phyloP scores from a whole-genome alignment of 2,113 vertebrate species.

The Bubo blakistoni region DNA sequence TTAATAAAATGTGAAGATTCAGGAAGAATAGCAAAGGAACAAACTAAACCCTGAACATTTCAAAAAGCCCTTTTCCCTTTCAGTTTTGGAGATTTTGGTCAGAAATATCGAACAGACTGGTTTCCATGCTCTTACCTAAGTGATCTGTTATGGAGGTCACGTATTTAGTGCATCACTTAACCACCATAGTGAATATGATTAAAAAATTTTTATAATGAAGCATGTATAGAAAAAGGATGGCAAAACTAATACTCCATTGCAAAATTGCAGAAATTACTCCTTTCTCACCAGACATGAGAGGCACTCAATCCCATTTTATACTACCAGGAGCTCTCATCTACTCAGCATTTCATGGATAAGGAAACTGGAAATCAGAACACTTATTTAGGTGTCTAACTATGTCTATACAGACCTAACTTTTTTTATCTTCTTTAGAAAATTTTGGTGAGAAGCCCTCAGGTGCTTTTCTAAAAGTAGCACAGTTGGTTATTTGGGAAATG shows the following conservation, averaged over 20 bases:
- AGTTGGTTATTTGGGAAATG: background rate
- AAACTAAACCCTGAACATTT: background rate
- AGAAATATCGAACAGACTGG: background rate
- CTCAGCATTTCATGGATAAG: background rate
- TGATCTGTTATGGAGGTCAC: background rate
- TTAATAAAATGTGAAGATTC: background rate
- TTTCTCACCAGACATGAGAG: background rate
- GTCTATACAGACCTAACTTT: background rate
- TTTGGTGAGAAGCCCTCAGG: background rate
- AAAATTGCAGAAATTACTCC: background rate
- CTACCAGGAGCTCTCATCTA: background rate
- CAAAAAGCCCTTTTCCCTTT: accelerated
- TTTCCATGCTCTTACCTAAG: background rate
- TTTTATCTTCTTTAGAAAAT: background rate
- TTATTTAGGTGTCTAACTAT: background rate
- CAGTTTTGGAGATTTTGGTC: background rate
- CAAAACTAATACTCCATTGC: background rate
- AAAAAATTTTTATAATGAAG: background rate
- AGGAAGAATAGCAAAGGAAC: background rate
- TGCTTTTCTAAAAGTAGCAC: background rate
- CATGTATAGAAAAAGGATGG: background rate
- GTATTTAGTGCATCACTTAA: background rate
- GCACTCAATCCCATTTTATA: background rate
- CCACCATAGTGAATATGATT: background rate
- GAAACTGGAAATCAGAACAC: background rate